Conservation (phyloP, 2,113 vertebrate species). For the Chiloscyllium plagiosum region DNA sequence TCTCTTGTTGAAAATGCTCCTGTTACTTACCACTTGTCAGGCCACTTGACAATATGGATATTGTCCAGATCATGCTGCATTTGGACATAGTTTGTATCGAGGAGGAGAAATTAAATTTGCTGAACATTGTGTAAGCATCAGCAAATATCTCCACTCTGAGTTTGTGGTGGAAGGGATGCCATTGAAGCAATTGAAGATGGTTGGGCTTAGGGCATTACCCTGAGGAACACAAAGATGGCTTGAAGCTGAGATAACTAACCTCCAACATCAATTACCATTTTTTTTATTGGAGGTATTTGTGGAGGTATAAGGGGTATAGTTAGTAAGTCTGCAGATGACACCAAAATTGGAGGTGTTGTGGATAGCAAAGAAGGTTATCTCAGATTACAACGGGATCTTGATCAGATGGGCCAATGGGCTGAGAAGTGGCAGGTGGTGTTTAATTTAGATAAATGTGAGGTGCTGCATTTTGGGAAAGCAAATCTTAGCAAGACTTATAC, state of each 20-base stretch:
- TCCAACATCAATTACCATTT: not conserved
- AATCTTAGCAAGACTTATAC: too few species aligned
- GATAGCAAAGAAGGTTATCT: too few species aligned
- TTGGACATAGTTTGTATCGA: not conserved
- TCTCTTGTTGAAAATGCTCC: not conserved
- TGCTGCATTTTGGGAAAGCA: too few species aligned
- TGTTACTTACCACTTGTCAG: not conserved
- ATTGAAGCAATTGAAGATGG: not conserved
- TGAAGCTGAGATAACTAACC: not conserved
- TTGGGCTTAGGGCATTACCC: not conserved
- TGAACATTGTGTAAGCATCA: not conserved
- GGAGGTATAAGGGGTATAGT: too few species aligned
- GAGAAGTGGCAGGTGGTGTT: too few species aligned
- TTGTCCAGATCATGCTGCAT: not conserved
- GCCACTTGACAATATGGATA: not conserved
- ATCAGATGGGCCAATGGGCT: too few species aligned
- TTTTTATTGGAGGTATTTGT: too few species aligned
- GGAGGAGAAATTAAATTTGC: not conserved
- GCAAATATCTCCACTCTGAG: not conserved
- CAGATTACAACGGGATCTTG: too few species aligned
- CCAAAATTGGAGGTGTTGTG: too few species aligned
- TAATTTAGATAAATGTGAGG: too few species aligned
- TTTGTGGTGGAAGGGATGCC: not conserved
- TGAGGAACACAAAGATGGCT: not conserved
- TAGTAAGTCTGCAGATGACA: too few species aligned